Base-by-base conservation (phyloP, 2,797 vertebrate species). In the Sandelia bainsii region DNA sequence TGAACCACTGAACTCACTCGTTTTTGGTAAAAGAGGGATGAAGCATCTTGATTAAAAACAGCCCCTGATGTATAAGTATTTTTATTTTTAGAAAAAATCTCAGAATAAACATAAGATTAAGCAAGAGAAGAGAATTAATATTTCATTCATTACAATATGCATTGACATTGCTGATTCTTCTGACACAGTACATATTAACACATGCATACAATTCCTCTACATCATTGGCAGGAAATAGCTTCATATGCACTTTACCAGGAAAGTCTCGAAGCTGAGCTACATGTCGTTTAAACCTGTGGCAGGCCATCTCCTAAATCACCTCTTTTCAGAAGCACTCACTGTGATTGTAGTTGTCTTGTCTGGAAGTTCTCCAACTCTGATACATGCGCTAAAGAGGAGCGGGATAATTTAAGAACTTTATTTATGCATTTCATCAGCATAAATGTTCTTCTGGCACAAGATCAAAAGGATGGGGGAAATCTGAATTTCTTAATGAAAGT, bases 401-500 rank as follows among this genome's bases (percentile, higher is more conserved):
- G 85, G 91, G 90, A 93, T 93, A 90, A 94, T 93, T 94, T 91
- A 94, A 89, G 92, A 94, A 94, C 92, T 94, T 94, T 94, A 94
- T 94, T 94, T 94, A 93, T 94, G 92, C 93, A 94, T 94, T 94
- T 95, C 93, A 95, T 94, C 94, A 95, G 94, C 93, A 94, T 94
- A 94, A 94, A 94, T 94, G 94, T 95, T 93, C 93, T 94, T 93
- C 92, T 95, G 93, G 94, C 93, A 80, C 85, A 81, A 94, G 93
- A 95, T 95, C 93, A 94, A 94, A 94, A 94, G 94, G 90, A 93
- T 92, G 90, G 81, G 87, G 84, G 84, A 86, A 93, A 93, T 94
- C 91, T 92, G 94, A 94, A 94, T 94, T 94, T 93, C 93, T 94
- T 94, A 95, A 95, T 95, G 95, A 94, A 95, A 95, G 94, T 95